A percentile compares a stretch with the other conserved stretches of the same genome.
These are phyloP conservation scores for Capitulum mitella DNA, from an alignment of 2,888 invertebrate species.

Conservation along the genomic window DNA sequence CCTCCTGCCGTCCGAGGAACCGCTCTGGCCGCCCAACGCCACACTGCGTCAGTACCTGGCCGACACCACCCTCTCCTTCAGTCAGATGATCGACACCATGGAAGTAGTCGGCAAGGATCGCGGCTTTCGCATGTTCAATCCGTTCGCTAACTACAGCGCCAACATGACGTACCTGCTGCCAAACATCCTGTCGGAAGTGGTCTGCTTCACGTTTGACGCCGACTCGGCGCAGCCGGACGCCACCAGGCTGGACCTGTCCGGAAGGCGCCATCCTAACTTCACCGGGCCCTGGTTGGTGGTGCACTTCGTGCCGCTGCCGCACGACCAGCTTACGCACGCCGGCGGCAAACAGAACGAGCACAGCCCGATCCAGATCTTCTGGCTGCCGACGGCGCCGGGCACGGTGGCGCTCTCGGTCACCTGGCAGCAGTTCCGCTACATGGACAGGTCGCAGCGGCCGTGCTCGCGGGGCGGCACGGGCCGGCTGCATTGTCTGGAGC, in stretches of 20 bases:
- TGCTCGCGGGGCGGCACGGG: not conserved
- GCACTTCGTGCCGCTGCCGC: constrained; percentile 5
- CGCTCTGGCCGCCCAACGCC: not conserved
- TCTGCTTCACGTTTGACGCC: not conserved
- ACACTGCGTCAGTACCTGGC: not conserved
- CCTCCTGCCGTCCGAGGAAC: not conserved
- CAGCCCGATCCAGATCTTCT: not conserved
- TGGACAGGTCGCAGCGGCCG: not conserved
- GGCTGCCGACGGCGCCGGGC: not conserved
- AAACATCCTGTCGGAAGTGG: not conserved
- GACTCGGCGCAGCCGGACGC: not conserved
- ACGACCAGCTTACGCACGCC: not conserved
- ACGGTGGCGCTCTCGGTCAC: not conserved
- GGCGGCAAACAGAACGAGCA: not conserved
- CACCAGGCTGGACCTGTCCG: not conserved
- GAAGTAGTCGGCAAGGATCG: not conserved
- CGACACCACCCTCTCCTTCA: not conserved
- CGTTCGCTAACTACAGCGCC: not conserved
- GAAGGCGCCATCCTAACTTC: not conserved
- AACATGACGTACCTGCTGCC: not conserved
- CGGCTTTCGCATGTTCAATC: not conserved
- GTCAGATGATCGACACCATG: not conserved
- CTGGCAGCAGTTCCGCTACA: not conserved
- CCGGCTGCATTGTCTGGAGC: not conserved
- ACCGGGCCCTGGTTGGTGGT: constrained; percentile 4